Percentiles rank a stretch among this genome's conserved stretches.
These are phyloP conservation scores for Drosophila yooni DNA, from an alignment of 2,888 invertebrate species.

Conservation along the genomic window DNA sequence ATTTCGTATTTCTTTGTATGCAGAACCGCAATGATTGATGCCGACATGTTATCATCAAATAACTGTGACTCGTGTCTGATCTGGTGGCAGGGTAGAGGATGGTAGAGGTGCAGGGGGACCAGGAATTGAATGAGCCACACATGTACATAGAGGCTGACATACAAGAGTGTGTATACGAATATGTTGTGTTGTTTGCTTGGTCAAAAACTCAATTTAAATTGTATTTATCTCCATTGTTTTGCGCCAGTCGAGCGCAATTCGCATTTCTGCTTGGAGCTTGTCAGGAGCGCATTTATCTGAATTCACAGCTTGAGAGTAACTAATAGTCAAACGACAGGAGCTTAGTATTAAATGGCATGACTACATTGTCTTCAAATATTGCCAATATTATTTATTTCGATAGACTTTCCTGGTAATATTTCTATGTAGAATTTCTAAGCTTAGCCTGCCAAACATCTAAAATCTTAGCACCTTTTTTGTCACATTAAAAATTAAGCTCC, in stretches of 20 bases:
- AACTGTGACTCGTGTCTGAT: slow-evolving; percentile 62
- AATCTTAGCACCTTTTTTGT: not conserved
- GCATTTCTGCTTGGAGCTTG: slow-evolving; percentile 40
- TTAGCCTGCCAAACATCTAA: not conserved
- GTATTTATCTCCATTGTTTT: slow-evolving; percentile 65
- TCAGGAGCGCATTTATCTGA: slow-evolving; percentile 55
- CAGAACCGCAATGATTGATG: slow-evolving; percentile 76
- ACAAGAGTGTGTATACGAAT: slow-evolving; percentile 7
- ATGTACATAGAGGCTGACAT: slow-evolving; percentile 22
- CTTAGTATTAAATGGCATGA: not conserved
- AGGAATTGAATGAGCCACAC: not conserved
- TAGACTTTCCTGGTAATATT: not conserved
- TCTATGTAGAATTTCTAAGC: not conserved
- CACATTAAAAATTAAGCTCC: not conserved
- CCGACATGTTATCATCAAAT: slow-evolving; percentile 77
- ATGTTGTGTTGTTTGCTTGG: slow-evolving; percentile 40
- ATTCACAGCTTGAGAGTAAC: slow-evolving; percentile 34
- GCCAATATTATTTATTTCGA: not conserved
- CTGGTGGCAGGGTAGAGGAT: not conserved
- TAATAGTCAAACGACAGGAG: slow-evolving; percentile 24
- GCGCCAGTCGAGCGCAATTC: slow-evolving; percentile 51
- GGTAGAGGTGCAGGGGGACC: not conserved
- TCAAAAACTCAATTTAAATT: slow-evolving; percentile 78
- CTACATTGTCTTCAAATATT: slow-evolving; percentile 4
- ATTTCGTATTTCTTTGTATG: slow-evolving; percentile 64